Evolutionary conservation across 2,888 invertebrate genomes (phyloP).

Genomic region (Morpho deidamia): DNA sequence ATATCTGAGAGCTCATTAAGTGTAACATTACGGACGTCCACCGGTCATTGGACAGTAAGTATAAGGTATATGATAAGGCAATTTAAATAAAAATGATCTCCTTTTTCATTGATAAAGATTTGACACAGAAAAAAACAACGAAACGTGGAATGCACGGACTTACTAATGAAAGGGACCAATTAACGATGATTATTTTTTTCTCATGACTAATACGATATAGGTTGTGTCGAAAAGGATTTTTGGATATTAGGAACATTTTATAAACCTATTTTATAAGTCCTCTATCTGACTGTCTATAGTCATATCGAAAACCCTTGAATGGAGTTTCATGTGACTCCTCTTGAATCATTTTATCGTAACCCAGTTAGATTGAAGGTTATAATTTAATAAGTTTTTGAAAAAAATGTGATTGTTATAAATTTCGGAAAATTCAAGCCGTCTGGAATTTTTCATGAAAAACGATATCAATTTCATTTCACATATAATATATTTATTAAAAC

Average conservation of each 20-base stretch:
- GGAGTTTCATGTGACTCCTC: too few species aligned
- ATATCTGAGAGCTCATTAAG: slow-evolving; percentile 35
- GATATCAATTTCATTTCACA: too few species aligned
- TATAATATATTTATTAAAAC: too few species aligned
- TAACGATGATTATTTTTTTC: slow-evolving; percentile 75
- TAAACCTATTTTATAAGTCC: too few species aligned
- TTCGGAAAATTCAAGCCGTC: too few species aligned
- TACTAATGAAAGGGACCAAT: slow-evolving; percentile 78
- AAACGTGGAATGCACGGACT: slow-evolving; percentile 63
- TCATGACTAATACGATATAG: slow-evolving; percentile 59
- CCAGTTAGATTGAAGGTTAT: too few species aligned
- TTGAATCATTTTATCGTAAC: too few species aligned
- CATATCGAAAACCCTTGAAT: too few species aligned
- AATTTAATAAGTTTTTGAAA: too few species aligned
- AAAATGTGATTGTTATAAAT: too few species aligned
- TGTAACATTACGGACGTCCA: slow-evolving; percentile 54
- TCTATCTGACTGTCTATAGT: too few species aligned
- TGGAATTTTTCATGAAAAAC: too few species aligned
- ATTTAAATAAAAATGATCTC: slow-evolving; percentile 75
- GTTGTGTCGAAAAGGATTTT: slow-evolving; percentile 28
- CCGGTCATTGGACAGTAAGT: slow-evolving; percentile 48
- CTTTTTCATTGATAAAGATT: slow-evolving; percentile 76
- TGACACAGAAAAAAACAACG: slow-evolving; percentile 72
- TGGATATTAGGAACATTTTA: not conserved
- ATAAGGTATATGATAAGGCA: slow-evolving; percentile 56